These are phyloP conservation scores for Caenorhabditis brenneri DNA, from an alignment of 1,140 invertebrate genomes.

Conservation along the genomic window DNA sequence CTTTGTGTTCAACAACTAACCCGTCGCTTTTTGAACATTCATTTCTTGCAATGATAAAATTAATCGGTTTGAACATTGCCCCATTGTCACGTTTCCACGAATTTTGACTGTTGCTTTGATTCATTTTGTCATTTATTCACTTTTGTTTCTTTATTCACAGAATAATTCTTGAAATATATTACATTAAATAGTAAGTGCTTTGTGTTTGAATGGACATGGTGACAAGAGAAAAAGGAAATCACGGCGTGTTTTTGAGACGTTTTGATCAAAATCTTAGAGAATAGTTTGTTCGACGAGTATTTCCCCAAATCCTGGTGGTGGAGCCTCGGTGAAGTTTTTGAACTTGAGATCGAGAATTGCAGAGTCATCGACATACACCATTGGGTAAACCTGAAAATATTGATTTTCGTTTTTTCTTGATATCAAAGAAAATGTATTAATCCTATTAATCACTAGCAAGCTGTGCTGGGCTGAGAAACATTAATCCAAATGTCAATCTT, in stretches of 20 bases:
- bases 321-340: constrained; percentile 83
- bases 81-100: background rate
- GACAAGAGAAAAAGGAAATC: background rate
- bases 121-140: no score
- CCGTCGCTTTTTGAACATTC: background rate
- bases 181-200: background rate
- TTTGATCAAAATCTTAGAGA: constrained; percentile 76
- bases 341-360: constrained; percentile 93
- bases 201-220: background rate
- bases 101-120: background rate
- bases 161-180: background rate
- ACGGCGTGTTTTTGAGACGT: background rate
- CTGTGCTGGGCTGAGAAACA: no score
- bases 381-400: constrained; percentile 83
- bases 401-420: no score
- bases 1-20: no score
- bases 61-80: background rate
- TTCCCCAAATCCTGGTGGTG: constrained; percentile 88
- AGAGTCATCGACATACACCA: constrained; percentile 93
- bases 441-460: no score
- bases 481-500: no score
- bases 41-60: background rate
- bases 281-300: constrained; percentile 96
- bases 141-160: no score
- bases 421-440: no score